phyloP scores from a whole-genome alignment of 2,797 vertebrate genomes.

The Mus caroli region DNA sequence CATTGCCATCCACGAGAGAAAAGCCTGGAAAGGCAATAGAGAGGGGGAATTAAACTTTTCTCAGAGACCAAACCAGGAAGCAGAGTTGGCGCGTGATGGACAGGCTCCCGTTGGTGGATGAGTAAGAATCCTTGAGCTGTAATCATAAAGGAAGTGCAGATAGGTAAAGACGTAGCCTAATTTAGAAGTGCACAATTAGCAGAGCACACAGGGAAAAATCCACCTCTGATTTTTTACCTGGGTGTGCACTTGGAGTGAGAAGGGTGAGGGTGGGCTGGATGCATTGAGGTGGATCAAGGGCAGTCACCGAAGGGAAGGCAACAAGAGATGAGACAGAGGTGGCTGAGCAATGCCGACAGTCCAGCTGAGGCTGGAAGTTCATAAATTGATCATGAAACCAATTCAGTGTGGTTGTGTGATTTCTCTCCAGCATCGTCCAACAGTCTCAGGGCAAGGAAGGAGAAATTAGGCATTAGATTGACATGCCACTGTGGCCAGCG shows the following conservation, averaged over 20 bases:
- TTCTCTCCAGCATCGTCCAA: not conserved
- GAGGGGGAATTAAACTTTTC: not conserved
- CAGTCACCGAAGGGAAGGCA: not conserved
- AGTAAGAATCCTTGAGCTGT: slow-evolving; percentile 41
- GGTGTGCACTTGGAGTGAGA: not conserved
- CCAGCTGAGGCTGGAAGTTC: slow-evolving; percentile 35
- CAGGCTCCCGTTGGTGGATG: not conserved
- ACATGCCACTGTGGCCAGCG: not conserved
- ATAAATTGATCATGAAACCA: slow-evolving; percentile 62
- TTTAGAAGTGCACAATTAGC: slow-evolving; percentile 14
- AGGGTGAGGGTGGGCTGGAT: accelerated
- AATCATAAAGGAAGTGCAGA: slow-evolving; percentile 41
- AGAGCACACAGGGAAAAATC: not conserved
- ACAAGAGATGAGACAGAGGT: slow-evolving; percentile 11
- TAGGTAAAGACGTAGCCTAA: not conserved
- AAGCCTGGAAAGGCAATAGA: not conserved
- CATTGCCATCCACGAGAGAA: not conserved
- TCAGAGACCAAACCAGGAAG: slow-evolving; percentile 39
- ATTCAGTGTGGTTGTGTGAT: slow-evolving; percentile 7
- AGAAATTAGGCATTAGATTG: not conserved
- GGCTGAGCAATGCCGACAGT: not conserved
- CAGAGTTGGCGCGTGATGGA: not conserved
- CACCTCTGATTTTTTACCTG: not conserved
- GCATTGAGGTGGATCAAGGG: not conserved
- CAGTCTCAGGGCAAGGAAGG: not conserved